A percentile compares a stretch with the other conserved stretches of the same genome.
Evolutionary conservation across 2,888 invertebrate species (phyloP).

Genomic region (Melanostoma scalare): DNA sequence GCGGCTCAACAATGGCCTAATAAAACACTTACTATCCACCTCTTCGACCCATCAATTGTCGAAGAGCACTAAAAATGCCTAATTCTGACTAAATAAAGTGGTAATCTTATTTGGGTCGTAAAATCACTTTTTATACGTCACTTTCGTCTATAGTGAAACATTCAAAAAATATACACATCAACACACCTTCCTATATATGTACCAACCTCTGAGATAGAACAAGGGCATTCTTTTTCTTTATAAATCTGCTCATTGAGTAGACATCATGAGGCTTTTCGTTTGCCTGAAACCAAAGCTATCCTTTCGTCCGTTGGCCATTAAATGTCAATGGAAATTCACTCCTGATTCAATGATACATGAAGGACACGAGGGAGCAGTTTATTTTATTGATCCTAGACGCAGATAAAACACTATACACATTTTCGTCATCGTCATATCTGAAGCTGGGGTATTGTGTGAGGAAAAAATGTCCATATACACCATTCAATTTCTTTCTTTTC

Average conservation of each 20-base stretch:
- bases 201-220: no score
- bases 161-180: conserved; percentile 5
- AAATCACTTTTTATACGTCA: conserved; percentile 61
- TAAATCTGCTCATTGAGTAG: conserved; percentile 12
- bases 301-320: conserved; percentile 2
- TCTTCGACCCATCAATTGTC: conserved; percentile 23
- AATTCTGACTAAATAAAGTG: conserved; percentile 59
- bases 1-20: background rate
- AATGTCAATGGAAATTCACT: conserved; percentile 47
- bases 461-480: no score
- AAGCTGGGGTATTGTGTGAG: conserved; percentile 19
- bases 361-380: conserved; percentile 60
- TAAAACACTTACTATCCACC: conserved; percentile 1
- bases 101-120: conserved; percentile 59
- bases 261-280: conserved; percentile 34
- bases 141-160: conserved; percentile 47
- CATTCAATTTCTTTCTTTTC: no score
- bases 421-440: background rate
- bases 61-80: conserved; percentile 49
- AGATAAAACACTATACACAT: conserved; percentile 14
- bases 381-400: conserved; percentile 51
- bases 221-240: no score
- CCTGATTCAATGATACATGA: conserved; percentile 59
- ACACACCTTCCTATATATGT: background rate
- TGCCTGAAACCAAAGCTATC: background rate